A percentile compares a stretch with the other conserved stretches of the same genome.
Conservation (phyloP, 1,140 invertebrate genomes). For the Lordiphosa mommai region DNA sequence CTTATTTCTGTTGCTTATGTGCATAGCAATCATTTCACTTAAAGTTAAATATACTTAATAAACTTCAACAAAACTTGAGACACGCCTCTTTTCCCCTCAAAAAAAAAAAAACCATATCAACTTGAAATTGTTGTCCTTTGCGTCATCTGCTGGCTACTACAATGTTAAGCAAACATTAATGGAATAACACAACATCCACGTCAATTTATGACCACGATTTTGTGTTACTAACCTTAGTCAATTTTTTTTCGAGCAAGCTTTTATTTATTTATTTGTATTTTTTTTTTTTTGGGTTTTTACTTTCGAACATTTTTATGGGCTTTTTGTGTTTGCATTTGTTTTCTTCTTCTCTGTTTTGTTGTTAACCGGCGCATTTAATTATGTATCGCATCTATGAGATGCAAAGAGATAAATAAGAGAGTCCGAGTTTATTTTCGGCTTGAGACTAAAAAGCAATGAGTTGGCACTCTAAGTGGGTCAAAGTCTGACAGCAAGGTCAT, state of each 20-base stretch:
- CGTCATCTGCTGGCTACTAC: conserved; percentile 40
- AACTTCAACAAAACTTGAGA: too few relatives aligned
- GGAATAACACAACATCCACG: conserved; percentile 10
- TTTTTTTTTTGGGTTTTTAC: conserved; percentile 44
- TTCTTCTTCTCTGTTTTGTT: conserved; percentile 31
- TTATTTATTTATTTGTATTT: conserved; percentile 18
- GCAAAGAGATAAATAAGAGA: conserved; percentile 46
- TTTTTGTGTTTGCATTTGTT: conserved; percentile 31
- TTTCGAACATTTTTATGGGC: conserved; percentile 64
- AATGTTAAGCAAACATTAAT: conserved; percentile 63
- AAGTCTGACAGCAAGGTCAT: conserved; percentile 64
- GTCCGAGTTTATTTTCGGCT: conserved; percentile 33
- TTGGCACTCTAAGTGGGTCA: conserved; percentile 61
- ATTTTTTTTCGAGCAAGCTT: conserved; percentile 43
- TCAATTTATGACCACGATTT: conserved; percentile 63
- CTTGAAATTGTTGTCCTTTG: conserved; percentile 59
- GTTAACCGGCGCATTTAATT: conserved; percentile 56
- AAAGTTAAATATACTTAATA: too few relatives aligned
- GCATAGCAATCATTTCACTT: too few relatives aligned
- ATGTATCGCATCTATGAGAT: conserved; percentile 43
- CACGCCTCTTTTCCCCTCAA: conserved; percentile 4
- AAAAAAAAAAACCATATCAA: conserved; percentile 22
- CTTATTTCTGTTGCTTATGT: too few relatives aligned
- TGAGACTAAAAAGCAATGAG: conserved; percentile 38
- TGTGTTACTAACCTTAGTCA: conserved; percentile 75